phyloP scores from a whole-genome alignment of 2,797 vertebrate species.

The Furcifer pardalis region DNA sequence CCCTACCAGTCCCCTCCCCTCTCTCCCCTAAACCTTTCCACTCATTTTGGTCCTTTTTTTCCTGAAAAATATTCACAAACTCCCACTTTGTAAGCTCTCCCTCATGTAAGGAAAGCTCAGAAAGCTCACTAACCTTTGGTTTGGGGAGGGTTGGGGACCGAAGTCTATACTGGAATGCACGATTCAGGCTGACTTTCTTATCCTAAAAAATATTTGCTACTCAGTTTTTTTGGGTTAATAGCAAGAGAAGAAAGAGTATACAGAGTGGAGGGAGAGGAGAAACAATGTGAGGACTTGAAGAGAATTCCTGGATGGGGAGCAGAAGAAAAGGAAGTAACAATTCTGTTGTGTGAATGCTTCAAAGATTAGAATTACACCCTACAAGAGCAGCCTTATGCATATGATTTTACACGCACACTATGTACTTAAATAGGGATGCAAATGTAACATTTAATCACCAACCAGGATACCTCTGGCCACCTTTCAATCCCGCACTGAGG shows the following conservation, averaged over 20 bases:
- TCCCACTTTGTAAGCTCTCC: neutral
- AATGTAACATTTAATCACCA: too few species aligned
- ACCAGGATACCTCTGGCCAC: neutral
- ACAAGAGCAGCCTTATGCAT: too few species aligned
- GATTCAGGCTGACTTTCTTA: neutral
- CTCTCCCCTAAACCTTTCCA: neutral
- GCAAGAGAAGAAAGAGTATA: neutral
- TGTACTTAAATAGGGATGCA: neutral
- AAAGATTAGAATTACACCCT: neutral
- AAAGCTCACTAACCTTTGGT: neutral
- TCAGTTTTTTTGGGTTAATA: neutral
- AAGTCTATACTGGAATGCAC: neutral
- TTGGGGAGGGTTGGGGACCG: neutral
- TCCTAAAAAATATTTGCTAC: neutral
- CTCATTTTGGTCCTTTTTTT: constrained; percentile 10
- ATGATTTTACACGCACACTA: too few species aligned
- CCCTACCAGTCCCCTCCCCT: too few species aligned
- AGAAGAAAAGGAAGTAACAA: neutral
- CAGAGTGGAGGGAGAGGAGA: too few species aligned
- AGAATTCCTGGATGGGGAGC: neutral
- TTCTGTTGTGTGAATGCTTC: too few species aligned
- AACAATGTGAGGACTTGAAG: neutral
- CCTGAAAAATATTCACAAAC: neutral
- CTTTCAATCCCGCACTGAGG: neutral
- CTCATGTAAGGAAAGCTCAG: too few species aligned